Percentiles rank a stretch among this genome's conserved stretches.
Conservation (phyloP, 2,797 vertebrate genomes). For the Avahi laniger region DNA sequence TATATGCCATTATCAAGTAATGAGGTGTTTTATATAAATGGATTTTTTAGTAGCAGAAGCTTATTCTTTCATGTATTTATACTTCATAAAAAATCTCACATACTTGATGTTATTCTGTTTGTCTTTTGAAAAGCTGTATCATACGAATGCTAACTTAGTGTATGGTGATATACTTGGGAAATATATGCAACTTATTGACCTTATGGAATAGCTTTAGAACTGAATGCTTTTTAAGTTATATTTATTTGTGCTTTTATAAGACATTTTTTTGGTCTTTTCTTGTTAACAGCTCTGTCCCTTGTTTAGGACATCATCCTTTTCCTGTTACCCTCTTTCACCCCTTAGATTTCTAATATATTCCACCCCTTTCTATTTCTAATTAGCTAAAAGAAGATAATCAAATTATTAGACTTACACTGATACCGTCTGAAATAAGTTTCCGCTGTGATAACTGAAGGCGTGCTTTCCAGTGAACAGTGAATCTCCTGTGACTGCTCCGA, state of each 20-base stretch:
- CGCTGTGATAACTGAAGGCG: not conserved
- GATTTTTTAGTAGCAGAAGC: slow-evolving; percentile 15
- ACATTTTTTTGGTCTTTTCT: not conserved
- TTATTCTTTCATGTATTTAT: not conserved
- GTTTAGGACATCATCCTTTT: slow-evolving; percentile 14
- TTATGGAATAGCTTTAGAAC: not conserved
- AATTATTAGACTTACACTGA: not conserved
- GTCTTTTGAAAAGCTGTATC: slow-evolving; percentile 18
- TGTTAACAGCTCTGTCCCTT: not conserved
- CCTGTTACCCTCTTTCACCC: not conserved
- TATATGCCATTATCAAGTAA: slow-evolving; percentile 12
- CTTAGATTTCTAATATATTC: not conserved
- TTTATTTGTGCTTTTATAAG: not conserved
- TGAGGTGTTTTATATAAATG: not conserved
- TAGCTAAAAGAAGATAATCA: slow-evolving; percentile 13
- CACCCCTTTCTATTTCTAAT: slow-evolving; percentile 24
- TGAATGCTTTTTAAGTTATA: not conserved
- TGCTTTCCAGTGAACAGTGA: not conserved
- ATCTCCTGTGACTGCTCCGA: not conserved
- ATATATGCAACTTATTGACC: not conserved
- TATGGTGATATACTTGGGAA: not conserved
- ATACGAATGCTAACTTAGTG: not conserved
- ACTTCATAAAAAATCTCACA: not conserved
- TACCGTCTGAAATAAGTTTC: not conserved
- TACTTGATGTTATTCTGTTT: not conserved